Conservation (phyloP, 2,797 vertebrate genomes). For the Lerista edwardsae region DNA sequence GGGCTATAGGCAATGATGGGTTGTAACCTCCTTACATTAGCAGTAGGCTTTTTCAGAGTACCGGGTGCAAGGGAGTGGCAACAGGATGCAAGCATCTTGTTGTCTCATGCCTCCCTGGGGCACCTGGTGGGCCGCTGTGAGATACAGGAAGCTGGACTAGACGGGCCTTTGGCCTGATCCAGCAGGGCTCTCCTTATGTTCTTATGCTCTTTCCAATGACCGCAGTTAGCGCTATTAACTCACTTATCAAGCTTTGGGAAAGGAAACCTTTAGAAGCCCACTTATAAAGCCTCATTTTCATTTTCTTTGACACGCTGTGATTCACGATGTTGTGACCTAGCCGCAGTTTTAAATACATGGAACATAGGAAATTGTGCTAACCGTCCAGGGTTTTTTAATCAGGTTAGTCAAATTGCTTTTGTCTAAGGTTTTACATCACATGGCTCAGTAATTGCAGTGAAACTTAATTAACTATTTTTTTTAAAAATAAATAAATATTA, state of each 20-base stretch:
- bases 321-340: background rate
- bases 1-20: too few relatives aligned
- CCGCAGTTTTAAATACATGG: slow-evolving; percentile 1
- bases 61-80: too few relatives aligned
- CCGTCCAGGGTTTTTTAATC: slow-evolving; percentile 14
- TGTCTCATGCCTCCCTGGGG: too few relatives aligned
- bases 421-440: background rate
- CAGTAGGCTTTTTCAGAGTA: too few relatives aligned
- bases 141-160: too few relatives aligned
- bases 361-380: slow-evolving; percentile 11
- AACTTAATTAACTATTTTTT: background rate
- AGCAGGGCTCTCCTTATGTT: too few relatives aligned
- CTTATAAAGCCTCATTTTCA: slow-evolving; percentile 16
- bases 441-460: slow-evolving; percentile 10
- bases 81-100: too few relatives aligned
- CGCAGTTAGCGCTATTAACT: slow-evolving; percentile 9
- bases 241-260: slow-evolving; percentile 8
- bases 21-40: too few relatives aligned
- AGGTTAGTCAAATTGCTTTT: slow-evolving; percentile 3
- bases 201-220: background rate
- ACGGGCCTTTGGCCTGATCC: too few relatives aligned
- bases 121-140: too few relatives aligned
- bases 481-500: slow-evolving; percentile 33
- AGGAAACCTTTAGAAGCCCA: background rate
- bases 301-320: background rate